Evolutionary conservation across 2,888 invertebrate species (phyloP).

Genomic region (Meghimatium bilineatum): DNA sequence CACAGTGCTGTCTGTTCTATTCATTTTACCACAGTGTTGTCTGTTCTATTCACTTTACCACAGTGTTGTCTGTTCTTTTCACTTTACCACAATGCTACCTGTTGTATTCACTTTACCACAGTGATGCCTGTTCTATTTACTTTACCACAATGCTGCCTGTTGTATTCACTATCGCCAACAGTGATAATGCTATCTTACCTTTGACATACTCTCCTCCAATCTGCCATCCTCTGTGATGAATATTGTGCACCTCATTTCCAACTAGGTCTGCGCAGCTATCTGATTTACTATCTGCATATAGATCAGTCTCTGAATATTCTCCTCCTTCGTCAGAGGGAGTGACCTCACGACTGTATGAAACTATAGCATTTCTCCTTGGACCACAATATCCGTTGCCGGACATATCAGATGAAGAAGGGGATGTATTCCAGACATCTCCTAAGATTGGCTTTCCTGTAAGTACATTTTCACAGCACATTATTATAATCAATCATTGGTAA

Average conservation of each 20-base stretch:
- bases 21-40: no score
- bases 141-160: no score
- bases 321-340: conserved; percentile 41
- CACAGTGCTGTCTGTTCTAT: no score
- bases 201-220: conserved; percentile 10
- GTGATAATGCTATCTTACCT: conserved; percentile 6
- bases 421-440: conserved; percentile 46
- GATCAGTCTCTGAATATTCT: conserved; percentile 12
- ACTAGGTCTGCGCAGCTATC: conserved; percentile 4
- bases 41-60: no score
- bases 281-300: conserved; percentile 4
- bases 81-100: no score
- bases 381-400: conserved; percentile 21
- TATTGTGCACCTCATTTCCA: conserved; percentile 1
- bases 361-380: background rate
- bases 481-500: background rate
- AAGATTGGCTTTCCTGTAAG: conserved; percentile 43
- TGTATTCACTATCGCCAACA: no score
- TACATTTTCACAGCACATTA: background rate
- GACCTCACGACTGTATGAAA: conserved; percentile 38
- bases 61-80: no score
- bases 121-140: no score
- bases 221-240: background rate
- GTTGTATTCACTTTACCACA: no score
- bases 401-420: conserved; percentile 37